Base-by-base conservation (phyloP, 2,797 vertebrate species). In the Allobates femoralis region DNA sequence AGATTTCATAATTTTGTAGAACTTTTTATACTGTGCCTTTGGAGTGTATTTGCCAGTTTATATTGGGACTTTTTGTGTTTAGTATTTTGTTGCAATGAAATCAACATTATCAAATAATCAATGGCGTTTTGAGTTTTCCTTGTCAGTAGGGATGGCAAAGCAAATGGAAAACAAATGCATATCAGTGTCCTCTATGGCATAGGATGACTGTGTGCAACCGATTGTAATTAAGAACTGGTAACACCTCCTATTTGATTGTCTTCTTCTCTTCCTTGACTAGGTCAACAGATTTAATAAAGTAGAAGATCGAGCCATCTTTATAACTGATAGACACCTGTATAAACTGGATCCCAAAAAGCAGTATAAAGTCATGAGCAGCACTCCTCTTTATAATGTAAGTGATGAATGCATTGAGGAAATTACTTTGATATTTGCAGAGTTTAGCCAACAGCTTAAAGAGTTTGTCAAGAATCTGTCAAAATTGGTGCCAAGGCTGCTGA, bases 341-440 rank as follows among this genome's bases (percentile, higher is more conserved):
- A 99, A 99, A 95, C 96, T 99, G 98, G 97, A 99, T 89, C 98
- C 98, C 55, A 91, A 95, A 84, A 99, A 96, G 93, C 96, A 97
- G 91, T 99, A 97, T 94, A 98, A 97, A 50, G 96, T 97, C 89
- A 99, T 99, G 98, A 99, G 96, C 94, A 98, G 95, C 91, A 98
- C 96, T 90, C 97, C 98, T 0, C 96, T 99, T 10, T 98, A 99
- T 90, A 99, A 99, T 0, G 98, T 99, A 93, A 86, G 96, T 92
- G 2, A 62, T 41, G 2, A 50, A 26, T 74, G 19, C 21, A 23
- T 37, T 21, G 19, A 8, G 19, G 12, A 23, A 23, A 21, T 46
- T 62, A 62, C 60, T 10, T 62, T n/a, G 26, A 14, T 62, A 62
- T 12, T 26, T 62, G n/a, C 41, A 46, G 11, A 8, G 41, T 7